Conservation (phyloP, 2,797 vertebrate genomes). For the Steatocranus sp. region DNA sequence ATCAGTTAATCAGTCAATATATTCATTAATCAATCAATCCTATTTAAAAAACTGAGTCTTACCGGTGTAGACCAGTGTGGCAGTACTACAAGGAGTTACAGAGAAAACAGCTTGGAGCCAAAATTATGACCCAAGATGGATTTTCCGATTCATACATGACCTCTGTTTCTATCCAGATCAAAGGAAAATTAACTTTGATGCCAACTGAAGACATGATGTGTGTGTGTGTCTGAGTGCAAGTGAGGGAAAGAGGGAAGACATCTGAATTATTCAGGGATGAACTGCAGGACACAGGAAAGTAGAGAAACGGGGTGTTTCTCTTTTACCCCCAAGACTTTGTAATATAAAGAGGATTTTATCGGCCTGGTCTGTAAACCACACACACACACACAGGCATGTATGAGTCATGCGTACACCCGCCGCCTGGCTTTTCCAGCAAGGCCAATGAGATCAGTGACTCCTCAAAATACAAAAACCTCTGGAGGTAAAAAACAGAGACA, state of each 20-base stretch:
- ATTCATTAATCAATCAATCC: background rate
- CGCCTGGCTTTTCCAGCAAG: constrained; percentile 51
- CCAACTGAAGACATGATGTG: constrained; percentile 1
- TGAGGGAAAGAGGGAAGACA: background rate
- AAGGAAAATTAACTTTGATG: constrained; percentile 37
- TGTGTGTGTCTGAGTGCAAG: background rate
- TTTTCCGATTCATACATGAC: constrained; percentile 23
- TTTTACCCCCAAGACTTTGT: constrained; percentile 49
- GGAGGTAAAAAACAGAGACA: constrained; percentile 11
- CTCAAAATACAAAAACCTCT: constrained; percentile 49
- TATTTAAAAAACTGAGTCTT: background rate
- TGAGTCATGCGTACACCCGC: constrained; percentile 62
- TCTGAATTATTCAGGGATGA: constrained; percentile 71
- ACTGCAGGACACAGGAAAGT: constrained; percentile 52
- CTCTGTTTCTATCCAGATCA: constrained; percentile 28
- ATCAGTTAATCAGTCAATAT: background rate
- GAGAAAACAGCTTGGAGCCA: background rate
- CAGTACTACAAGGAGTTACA: background rate
- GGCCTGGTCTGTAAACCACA: background rate
- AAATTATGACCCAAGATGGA: background rate
- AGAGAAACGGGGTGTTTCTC: constrained; percentile 45
- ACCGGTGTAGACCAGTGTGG: background rate
- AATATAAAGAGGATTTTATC: constrained; percentile 20
- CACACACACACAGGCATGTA: background rate
- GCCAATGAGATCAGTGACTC: constrained; percentile 64